These are phyloP conservation scores for Lottia gigantea DNA, from an alignment of 2,888 invertebrate genomes.

Conservation along the genomic window DNA sequence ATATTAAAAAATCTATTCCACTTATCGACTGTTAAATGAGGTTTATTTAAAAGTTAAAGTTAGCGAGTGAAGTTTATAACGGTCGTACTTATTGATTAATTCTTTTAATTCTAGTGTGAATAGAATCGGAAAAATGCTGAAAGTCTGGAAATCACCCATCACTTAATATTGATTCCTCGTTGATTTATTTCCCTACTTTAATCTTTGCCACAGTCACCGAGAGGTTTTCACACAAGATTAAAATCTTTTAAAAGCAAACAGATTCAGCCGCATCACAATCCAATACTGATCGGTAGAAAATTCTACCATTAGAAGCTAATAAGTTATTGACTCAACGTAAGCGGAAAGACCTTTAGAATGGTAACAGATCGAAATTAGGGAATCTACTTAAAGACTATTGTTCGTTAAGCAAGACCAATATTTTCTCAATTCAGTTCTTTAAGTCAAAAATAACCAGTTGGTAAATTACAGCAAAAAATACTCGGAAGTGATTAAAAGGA, in stretches of 20 bases:
- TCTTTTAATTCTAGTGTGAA: slow-evolving; percentile 1
- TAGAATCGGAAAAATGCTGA: slow-evolving; percentile 8
- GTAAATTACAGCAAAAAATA: slow-evolving; percentile 11
- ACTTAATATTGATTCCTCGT: neutral
- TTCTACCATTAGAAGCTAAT: slow-evolving; percentile 4
- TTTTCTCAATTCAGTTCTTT: neutral
- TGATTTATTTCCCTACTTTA: slow-evolving; percentile 2
- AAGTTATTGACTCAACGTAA: slow-evolving; percentile 8
- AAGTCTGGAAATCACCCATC: slow-evolving; percentile 6
- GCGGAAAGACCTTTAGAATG: slow-evolving; percentile 8
- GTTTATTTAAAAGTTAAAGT: no score
- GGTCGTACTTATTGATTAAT: slow-evolving; percentile 1
- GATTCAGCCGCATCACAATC: slow-evolving; percentile 8
- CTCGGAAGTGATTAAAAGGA: slow-evolving; percentile 7
- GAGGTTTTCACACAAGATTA: slow-evolving; percentile 8
- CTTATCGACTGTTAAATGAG: no score
- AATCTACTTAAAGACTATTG: slow-evolving; percentile 2
- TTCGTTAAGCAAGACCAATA: neutral
- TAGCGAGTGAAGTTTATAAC: no score
- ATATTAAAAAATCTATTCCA: no score
- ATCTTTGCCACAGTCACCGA: neutral
- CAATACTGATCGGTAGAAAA: slow-evolving; percentile 2
- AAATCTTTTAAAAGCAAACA: slow-evolving; percentile 11
- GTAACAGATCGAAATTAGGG: slow-evolving; percentile 7
- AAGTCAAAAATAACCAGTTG: neutral